Evolutionary conservation across 2,797 vertebrate species (phyloP), one percentile per base, ranked within the genome.

Genomic region (Cossypha niveicapilla): DNA sequence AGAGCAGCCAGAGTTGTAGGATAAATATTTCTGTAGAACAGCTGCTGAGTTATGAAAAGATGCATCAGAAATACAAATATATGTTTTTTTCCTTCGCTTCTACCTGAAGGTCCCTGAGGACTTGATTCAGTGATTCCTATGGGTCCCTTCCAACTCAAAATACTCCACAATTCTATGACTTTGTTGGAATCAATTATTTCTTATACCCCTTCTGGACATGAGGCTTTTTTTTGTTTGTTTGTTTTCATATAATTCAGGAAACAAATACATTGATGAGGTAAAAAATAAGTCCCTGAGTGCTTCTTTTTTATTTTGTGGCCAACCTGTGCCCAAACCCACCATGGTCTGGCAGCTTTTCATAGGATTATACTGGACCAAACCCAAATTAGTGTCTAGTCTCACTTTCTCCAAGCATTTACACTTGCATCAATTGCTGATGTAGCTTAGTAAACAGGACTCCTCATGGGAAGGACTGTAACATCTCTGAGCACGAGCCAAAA

Each of bases 401-500:
- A 85, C 66, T 70, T 86, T 65, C 63, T 88, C 41, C 60, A 60
- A 61, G 37, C 51, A 65, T 82, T 93, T 93, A 79, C 37, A n/a
- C 56, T 77, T 73, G n/a, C 41, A 92, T 74, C 35, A 78, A 18
- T 51, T 44, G 42, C 48, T 80, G 42, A 54, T 75, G 35, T 77
- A 65, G 41, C 57, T 90, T 78, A 88, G 61, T 57, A 83, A 93
- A 91, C 35, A 86, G 66, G 68, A 77, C 79, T 42, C 53, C 82
- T 83, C 47, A 16, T n/a, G 68, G 75, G 89, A 89, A 90, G 57
- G 39, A 47, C 56, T 90, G 61, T 56, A 85, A 50, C 53, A 61
- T 88, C 78, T 81, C 72, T 95, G 94, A 92, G 90, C 21, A 41
- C 8, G 22, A 94, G 79, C 89, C 89, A 93, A 92, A 95, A 88